Evolutionary conservation across 2,888 invertebrate genomes (phyloP), one percentile per base, ranked within the genome.

Genomic region (Drosophila mimica): DNA sequence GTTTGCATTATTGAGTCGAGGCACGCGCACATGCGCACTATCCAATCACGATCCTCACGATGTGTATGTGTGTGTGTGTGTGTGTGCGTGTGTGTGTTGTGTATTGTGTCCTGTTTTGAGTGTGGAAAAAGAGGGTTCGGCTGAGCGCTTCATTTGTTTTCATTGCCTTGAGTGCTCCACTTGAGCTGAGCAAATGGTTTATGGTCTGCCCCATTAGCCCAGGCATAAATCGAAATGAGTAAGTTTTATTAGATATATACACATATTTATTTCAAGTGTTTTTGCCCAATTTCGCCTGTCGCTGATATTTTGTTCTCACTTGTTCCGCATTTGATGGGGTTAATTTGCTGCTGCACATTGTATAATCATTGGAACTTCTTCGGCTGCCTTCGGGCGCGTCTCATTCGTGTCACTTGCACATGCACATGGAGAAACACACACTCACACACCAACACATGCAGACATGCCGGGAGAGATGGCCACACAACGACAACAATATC

Each of bases 1-100:
- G n/a, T n/a, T n/a, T n/a, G n/a, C n/a, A 25, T 46, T 74, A 57
- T 64, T 59, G 61, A 70, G 71, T 70, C 75, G 36, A 59, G 76
- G 83, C 90, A 88, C 89, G 91, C 73, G 88, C 88, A 85, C 82
- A 79, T 83, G 87, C 89, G 79, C 75, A 66, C 31, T 51, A 54
- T 53, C 46, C 61, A 66, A 59, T 68, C 66, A 61, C 57, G 83
- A 84, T 81, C 68, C 66, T 57, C 46, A 30, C n/a, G 0, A 64
- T 48, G 20, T 52, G 20, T 38, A 38, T 28, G 4, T 13, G 36
- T 53, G 53, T 58, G 57, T 28, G 15, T 36, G 17, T 17, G 38
- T 17, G 38, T 4, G 56, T 38, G n/a, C 2, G 38, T 17, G 36
- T 53, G 48, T 58, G 60, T 48, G 34, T 34, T 34, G 43, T n/a